A percentile compares a stretch with the other conserved stretches of the same genome.
Evolutionary conservation across 2,797 vertebrate genomes (phyloP).

Genomic region (Alfaro cultratus): DNA sequence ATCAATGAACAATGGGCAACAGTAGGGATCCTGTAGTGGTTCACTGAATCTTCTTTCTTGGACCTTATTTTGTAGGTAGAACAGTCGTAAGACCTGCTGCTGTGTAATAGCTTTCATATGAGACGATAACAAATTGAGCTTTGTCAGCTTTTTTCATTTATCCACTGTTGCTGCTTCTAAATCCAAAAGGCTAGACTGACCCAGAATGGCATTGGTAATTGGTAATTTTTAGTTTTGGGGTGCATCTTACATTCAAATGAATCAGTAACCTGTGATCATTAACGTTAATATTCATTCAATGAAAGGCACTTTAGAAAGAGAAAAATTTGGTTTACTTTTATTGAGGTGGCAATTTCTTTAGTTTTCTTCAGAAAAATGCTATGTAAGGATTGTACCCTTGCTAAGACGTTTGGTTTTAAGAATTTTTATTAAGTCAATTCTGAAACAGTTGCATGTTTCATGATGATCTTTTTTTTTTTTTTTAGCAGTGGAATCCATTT

Average conservation of each 20-base stretch:
- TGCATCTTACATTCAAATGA: neutral
- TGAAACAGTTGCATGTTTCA: neutral
- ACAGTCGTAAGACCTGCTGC: neutral
- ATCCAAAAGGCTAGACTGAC: neutral
- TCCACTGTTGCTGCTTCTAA: neutral
- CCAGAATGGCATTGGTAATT: neutral
- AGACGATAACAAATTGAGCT: neutral
- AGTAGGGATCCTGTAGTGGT: neutral
- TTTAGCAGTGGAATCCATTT: neutral
- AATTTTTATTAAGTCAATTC: neutral
- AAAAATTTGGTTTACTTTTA: neutral
- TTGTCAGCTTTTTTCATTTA: neutral
- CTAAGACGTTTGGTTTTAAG: neutral
- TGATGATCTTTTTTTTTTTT: neutral
- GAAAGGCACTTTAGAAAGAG: neutral
- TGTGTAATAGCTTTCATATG: neutral
- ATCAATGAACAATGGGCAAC: constrained; percentile 13
- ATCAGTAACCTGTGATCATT: neutral
- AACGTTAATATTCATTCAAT: neutral
- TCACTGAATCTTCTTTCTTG: neutral
- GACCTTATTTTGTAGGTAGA: neutral
- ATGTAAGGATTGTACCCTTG: neutral
- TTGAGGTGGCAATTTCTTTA: neutral
- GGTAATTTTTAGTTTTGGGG: neutral
- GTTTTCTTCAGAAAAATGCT: neutral